Evolutionary conservation across 2,797 vertebrate genomes (phyloP).

Genomic region (Malurus leucopterus): DNA sequence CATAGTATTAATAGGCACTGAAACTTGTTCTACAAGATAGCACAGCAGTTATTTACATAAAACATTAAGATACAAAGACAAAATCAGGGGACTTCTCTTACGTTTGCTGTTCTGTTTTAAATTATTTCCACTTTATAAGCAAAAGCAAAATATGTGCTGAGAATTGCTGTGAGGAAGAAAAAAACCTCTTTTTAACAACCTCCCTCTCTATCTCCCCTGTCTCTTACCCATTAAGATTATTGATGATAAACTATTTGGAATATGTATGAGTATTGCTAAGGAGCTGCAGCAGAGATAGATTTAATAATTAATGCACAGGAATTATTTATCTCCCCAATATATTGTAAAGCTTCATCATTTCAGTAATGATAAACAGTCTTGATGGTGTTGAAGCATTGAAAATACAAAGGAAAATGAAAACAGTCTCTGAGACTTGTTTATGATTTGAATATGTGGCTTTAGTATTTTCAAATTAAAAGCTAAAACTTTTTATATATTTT

Average conservation of each 20-base stretch:
- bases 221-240: neutral
- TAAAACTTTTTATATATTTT: neutral
- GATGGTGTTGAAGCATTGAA: neutral
- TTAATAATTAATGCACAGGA: conserved; percentile 64
- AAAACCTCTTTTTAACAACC: neutral
- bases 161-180: neutral
- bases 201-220: neutral
- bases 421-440: neutral
- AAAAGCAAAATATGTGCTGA: neutral
- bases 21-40: neutral
- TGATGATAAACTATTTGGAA: neutral
- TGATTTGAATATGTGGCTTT: conserved; percentile 26
- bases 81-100: neutral
- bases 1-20: neutral
- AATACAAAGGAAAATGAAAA: conserved; percentile 23
- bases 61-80: neutral
- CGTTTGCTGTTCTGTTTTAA: neutral
- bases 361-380: conserved; percentile 2
- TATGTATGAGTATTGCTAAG: conserved; percentile 24
- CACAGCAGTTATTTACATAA: conserved; percentile 1
- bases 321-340: conserved; percentile 63
- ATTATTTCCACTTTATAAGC: neutral
- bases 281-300: conserved; percentile 22
- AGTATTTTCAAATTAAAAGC: conserved; percentile 42
- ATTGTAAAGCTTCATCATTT: conserved; percentile 6